A percentile compares a stretch with the other conserved stretches of the same genome.
phyloP scores from a whole-genome alignment of 2,113 vertebrate species.

The Ranitomeya imitator region DNA sequence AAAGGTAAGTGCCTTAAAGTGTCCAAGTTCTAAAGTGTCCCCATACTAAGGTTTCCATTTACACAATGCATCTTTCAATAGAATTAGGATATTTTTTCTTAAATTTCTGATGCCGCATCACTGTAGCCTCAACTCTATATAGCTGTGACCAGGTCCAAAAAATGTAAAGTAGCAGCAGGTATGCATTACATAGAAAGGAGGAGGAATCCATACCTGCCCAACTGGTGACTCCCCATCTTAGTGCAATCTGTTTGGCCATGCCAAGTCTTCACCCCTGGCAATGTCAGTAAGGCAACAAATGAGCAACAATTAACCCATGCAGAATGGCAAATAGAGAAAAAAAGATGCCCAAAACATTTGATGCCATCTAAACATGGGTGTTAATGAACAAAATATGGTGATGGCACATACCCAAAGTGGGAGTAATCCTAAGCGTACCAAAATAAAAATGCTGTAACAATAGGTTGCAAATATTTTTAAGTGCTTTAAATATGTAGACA shows the following conservation, averaged over 20 bases:
- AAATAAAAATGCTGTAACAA: not conserved
- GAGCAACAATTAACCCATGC: not conserved
- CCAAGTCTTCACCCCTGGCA: constrained; percentile 50
- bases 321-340: not conserved
- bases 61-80: not conserved
- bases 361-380: constrained; percentile 3
- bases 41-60: not conserved
- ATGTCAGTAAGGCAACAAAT: constrained; percentile 51
- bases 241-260: constrained; percentile 51
- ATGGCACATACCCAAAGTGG: not conserved
- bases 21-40: not conserved
- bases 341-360: not conserved
- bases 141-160: not conserved
- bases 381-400: not conserved
- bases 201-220: constrained; percentile 2
- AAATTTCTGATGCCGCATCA: not conserved
- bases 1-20: not conserved
- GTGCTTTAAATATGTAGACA: constrained; percentile 26
- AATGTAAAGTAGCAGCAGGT: not conserved
- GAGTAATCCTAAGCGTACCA: not conserved
- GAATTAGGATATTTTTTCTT: not conserved
- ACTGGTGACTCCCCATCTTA: constrained; percentile 34
- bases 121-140: not conserved
- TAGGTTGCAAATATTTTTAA: not conserved
- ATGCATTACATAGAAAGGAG: not conserved